Percentiles rank a stretch among this genome's conserved stretches.
phyloP scores from a whole-genome alignment of 2,113 vertebrate species.

The Edolisoma coerulescens region DNA sequence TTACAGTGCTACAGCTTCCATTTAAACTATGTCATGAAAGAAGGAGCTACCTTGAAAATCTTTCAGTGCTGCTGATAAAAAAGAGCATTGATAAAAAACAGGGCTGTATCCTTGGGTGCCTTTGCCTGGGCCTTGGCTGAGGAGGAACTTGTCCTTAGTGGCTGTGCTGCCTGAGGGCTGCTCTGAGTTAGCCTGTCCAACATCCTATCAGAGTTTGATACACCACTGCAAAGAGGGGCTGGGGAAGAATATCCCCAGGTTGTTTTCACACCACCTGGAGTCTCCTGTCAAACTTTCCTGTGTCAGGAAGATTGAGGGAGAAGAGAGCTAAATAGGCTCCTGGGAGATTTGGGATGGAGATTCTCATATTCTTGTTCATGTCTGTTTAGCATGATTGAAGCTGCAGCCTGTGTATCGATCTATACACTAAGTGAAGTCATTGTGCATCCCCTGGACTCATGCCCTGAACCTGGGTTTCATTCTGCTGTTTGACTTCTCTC shows the following conservation, averaged over 20 bases:
- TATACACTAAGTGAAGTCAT: not conserved
- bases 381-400: not conserved
- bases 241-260: not conserved
- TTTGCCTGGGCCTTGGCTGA: not conserved
- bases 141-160: not conserved
- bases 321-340: conserved; percentile 14
- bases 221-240: not conserved
- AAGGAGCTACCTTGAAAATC: not conserved
- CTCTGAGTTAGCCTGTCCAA: not conserved
- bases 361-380: not conserved
- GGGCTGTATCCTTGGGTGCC: not conserved
- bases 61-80: not conserved
- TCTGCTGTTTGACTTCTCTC: not conserved
- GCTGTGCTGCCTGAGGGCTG: not conserved
- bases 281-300: not conserved
- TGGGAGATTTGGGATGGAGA: conserved; percentile 2
- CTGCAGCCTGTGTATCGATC: not conserved
- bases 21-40: not conserved
- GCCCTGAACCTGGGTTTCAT: not conserved
- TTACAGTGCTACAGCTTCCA: not conserved
- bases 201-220: not conserved
- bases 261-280: not conserved
- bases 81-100: not conserved
- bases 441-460: not conserved
- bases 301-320: not conserved